phyloP scores from a whole-genome alignment of 2,113 vertebrate genomes.

The Alces alces region DNA sequence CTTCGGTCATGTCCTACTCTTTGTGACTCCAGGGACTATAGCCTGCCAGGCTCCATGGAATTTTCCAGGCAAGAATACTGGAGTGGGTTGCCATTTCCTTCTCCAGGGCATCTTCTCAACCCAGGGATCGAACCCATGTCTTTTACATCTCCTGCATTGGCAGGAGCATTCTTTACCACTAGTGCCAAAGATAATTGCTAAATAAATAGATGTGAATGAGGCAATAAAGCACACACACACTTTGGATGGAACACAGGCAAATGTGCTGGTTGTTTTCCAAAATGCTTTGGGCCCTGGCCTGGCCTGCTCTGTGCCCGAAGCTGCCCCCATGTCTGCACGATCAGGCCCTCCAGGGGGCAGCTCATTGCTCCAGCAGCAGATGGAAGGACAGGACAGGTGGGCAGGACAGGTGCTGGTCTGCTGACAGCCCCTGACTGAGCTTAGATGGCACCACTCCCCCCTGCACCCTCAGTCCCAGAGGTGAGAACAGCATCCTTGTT shows the following conservation, averaged over 20 bases:
- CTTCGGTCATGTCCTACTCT: neutral
- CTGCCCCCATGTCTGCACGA: neutral
- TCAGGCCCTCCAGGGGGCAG: neutral
- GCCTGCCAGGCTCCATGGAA: neutral
- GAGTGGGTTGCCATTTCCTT: neutral
- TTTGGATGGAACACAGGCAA: neutral
- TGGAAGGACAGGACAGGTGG: neutral
- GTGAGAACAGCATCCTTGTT: fast-evolving
- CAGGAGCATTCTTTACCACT: neutral
- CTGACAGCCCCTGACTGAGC: too few relatives aligned
- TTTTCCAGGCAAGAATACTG: neutral
- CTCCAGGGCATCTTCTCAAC: neutral
- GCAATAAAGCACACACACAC: neutral
- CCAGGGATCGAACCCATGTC: neutral
- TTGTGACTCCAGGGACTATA: neutral
- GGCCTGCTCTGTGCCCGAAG: fast-evolving
- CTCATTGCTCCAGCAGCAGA: neutral
- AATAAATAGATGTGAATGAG: neutral
- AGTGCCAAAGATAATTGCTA: neutral
- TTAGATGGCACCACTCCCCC: neutral
- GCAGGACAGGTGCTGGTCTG: too few relatives aligned
- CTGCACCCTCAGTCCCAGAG: too few relatives aligned
- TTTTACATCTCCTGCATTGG: fast-evolving
- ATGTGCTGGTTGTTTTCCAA: too few relatives aligned
- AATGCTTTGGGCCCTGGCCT: neutral